phyloP scores from a whole-genome alignment of 2,113 vertebrate species.

The Phyllopteryx taeniolatus region DNA sequence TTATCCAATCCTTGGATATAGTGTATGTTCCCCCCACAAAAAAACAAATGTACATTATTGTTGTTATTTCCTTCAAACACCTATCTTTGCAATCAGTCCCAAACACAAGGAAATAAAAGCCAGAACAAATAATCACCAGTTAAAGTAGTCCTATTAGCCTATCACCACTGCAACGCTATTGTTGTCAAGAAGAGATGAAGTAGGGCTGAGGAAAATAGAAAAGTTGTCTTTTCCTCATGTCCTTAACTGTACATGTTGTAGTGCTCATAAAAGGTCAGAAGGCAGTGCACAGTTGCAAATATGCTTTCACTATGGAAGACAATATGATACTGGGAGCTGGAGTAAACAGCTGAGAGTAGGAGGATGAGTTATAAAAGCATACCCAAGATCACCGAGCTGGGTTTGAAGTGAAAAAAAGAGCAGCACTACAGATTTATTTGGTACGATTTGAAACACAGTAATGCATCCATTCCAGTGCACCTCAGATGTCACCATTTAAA shows the following conservation, averaged over 20 bases:
- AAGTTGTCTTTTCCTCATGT: constrained; percentile 15
- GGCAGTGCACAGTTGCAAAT: constrained; percentile 28
- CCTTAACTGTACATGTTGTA: constrained; percentile 4
- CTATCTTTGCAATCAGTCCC: not conserved
- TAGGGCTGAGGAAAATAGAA: not conserved
- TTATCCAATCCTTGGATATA: not conserved
- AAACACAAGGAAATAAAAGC: constrained; percentile 15
- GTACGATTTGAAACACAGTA: constrained; percentile 15
- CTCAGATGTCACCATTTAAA: not conserved
- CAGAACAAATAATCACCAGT: constrained; percentile 32
- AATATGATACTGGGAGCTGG: constrained; percentile 26
- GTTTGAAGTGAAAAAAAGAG: constrained; percentile 35
- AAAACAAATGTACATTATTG: not conserved
- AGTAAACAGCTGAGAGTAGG: constrained; percentile 35
- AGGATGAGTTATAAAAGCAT: constrained; percentile 37
- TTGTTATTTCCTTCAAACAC: not conserved
- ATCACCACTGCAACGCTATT: constrained; percentile 41
- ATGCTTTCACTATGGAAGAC: constrained; percentile 21
- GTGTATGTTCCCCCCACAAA: not conserved
- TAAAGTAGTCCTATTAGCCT: constrained; percentile 47
- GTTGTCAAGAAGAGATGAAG: constrained; percentile 4
- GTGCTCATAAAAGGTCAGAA: constrained; percentile 12
- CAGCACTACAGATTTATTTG: constrained; percentile 3
- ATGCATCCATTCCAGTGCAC: constrained; percentile 9
- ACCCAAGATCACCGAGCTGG: constrained; percentile 19